Conservation (phyloP, 2,113 vertebrate genomes). For the Strix aluco region DNA sequence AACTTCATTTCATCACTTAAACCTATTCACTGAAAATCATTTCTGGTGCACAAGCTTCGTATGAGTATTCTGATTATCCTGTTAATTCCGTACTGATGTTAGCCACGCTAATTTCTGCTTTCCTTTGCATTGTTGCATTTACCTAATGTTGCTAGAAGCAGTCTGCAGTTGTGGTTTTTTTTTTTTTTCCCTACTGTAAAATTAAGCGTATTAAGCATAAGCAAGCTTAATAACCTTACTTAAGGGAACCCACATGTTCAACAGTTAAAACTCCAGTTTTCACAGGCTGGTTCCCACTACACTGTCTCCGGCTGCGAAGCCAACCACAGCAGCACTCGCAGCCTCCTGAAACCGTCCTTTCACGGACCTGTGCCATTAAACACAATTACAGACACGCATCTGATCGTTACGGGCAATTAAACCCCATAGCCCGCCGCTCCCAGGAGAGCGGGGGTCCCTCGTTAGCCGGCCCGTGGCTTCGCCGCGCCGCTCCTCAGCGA, state of each 20-base stretch:
- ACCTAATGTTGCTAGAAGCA: neutral
- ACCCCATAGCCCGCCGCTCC: neutral
- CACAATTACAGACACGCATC: neutral
- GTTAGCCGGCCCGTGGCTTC: neutral
- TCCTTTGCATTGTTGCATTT: neutral
- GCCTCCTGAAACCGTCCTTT: neutral
- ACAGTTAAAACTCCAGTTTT: neutral
- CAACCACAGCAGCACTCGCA: fast-evolving
- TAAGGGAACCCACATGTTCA: neutral
- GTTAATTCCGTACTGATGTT: neutral
- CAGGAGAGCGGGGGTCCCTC: neutral
- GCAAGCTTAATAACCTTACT: neutral
- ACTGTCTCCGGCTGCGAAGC: neutral
- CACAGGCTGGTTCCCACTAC: neutral
- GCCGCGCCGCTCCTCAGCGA: neutral
- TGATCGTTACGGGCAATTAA: neutral
- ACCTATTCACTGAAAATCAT: neutral
- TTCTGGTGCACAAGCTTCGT: neutral
- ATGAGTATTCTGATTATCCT: neutral
- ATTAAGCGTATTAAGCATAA: neutral
- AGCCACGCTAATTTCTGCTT: neutral
- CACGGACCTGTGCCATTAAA: fast-evolving
- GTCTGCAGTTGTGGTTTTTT: neutral
- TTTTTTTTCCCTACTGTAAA: neutral
- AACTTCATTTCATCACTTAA: neutral